Evolutionary conservation across 1,140 invertebrate genomes (phyloP).

Genomic region (Dinoponera quadriceps): DNA sequence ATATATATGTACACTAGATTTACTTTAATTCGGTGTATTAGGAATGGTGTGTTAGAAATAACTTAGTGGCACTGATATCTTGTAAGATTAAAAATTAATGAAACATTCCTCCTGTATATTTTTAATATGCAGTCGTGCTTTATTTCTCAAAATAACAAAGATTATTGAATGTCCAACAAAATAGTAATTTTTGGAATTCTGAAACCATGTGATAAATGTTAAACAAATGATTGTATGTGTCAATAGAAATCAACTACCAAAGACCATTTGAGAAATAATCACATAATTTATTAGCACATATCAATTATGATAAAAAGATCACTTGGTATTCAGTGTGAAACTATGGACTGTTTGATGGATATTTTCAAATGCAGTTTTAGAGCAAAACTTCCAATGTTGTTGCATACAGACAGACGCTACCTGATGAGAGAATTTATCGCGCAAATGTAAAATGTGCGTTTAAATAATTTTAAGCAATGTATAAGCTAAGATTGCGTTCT

Average conservation of each 20-base stretch:
- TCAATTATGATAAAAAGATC: constrained; percentile 1
- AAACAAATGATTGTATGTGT: background rate
- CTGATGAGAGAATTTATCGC: constrained; percentile 10
- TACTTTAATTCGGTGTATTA: background rate
- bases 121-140: background rate
- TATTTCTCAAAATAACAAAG: background rate
- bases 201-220: background rate
- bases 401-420: background rate
- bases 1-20: background rate
- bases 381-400: constrained; percentile 15
- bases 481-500: background rate
- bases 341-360: background rate
- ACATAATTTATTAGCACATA: background rate
- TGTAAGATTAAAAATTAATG: background rate
- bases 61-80: background rate
- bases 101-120: background rate
- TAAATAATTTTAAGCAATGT: constrained; percentile 22
- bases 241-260: background rate
- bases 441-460: background rate
- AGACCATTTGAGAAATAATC: background rate
- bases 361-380: background rate
- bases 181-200: constrained; percentile 30
- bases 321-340: background rate
- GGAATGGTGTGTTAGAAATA: background rate
- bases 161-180: background rate